Percentiles rank a stretch among this genome's conserved stretches.
phyloP scores from a whole-genome alignment of 1,140 invertebrate genomes.

The Drosophila equinoxialis region DNA sequence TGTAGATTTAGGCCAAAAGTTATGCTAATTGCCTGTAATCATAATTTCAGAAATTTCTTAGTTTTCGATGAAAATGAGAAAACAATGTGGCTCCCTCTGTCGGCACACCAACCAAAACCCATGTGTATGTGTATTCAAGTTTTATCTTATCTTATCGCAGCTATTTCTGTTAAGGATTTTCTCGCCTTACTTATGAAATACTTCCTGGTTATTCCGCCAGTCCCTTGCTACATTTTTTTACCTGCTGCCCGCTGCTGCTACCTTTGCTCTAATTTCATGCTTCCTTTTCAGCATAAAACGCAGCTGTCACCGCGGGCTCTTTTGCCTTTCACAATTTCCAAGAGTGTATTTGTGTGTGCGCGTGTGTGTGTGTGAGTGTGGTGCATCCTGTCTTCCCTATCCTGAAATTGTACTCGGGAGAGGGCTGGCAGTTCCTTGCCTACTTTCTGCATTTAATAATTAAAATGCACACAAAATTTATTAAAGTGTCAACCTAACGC shows the following conservation, averaged over 20 bases:
- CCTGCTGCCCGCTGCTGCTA: constrained; percentile 4
- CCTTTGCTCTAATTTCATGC: constrained; percentile 13
- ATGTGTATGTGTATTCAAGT: not conserved
- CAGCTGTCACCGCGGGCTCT: constrained; percentile 10
- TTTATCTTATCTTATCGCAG: not conserved
- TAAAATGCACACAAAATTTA: constrained; percentile 80
- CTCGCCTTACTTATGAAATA: constrained; percentile 45
- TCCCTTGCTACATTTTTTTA: not conserved
- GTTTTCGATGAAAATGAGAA: constrained; percentile 72
- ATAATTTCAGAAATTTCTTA: constrained; percentile 1
- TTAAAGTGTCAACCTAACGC: constrained; percentile 74
- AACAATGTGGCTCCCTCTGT: constrained; percentile 50
- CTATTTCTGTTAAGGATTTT: constrained; percentile 3
- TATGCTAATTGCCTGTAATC: constrained; percentile 66
- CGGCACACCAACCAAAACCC: not conserved
- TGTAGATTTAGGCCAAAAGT: constrained; percentile 28
- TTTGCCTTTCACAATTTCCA: constrained; percentile 2
- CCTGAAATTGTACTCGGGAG: constrained; percentile 25
- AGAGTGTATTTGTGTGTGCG: not conserved
- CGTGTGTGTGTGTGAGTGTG: not conserved
- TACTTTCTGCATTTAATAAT: constrained; percentile 75
- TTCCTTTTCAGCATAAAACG: constrained; percentile 11
- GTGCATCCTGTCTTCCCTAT: constrained; percentile 18
- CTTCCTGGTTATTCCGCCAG: constrained; percentile 47
- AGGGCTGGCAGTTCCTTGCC: constrained; percentile 8